Base-by-base conservation (phyloP, 2,888 invertebrate species). In the Agonopterix heracliana region DNA sequence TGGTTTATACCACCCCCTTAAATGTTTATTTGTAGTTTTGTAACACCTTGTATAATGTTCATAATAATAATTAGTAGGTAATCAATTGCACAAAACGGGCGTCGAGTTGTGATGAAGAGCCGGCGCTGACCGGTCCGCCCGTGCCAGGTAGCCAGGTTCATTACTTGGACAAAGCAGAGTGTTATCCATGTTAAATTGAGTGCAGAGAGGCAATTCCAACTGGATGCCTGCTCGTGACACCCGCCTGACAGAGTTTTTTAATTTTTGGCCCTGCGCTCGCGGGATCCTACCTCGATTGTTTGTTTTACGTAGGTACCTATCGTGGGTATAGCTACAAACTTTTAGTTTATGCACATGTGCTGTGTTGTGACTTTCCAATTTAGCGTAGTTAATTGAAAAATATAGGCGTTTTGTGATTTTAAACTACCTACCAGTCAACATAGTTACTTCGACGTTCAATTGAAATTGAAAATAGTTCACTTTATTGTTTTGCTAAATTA, bases 151-250 rank as follows among this genome's bases (percentile, higher is more conserved):
- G 53, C 51, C 53, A 63, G 66, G 67, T 82, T 81, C 77, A 81
- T 87, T 85, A 86, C 74, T 68, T 68, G 76, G 71, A 86, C 84
- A 86, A 86, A 80, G 72, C 76, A 64, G 76, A 87, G 85, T 81
- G 83, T 81, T 84, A 83, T 81, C 75, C 74, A 79, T 74, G 81
- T 81, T 81, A 77, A 82, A 84, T 83, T 80, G 82, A 78, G 84
- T 82, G 83, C 70, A 78, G 81, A 78, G 81, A 79, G 83, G 82
- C 84, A 84, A 84, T 86, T 78, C 70, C 71, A 74, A 71, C 69
- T 60, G 74, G 72, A 64, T 72, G 73, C 68, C 84, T 87, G 86
- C 55, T 68, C 68, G 68, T 80, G 87, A 86, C 87, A 81, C 72
- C 72, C 71, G 61, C 63, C 70, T 67, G 75, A 66, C 73, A 63